Evolutionary conservation across 2,888 invertebrate species (phyloP), one percentile per base, ranked within the genome.

Genomic region (Thecophora atra): DNA sequence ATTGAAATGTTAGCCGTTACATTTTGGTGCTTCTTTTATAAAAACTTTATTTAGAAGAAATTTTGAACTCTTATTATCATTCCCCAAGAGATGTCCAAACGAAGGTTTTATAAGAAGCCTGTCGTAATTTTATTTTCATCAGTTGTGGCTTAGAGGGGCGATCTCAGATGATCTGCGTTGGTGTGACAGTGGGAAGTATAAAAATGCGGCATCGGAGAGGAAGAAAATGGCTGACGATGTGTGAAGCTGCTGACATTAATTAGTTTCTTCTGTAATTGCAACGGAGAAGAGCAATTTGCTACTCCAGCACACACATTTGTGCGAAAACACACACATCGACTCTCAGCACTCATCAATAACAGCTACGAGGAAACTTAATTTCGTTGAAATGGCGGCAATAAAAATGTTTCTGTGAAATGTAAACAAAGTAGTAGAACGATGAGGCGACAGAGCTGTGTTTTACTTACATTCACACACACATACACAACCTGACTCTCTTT

Each of bases 311-410:
- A 60, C 60, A 7, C 28, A 60, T 13, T 51, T n/a, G n/a, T 51
- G 6, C 17, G 51, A 6, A n/a, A 51, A 28, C 51, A 51, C 51
- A 15, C 51, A 51, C 24, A 15, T 1, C 21, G 37, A 37, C 37
- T 37, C 37, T 37, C 7, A 11, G 37, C 63, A 44, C 67, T 56
- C 67, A 56, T 67, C 56, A 37, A 56, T 56, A 56, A 56, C 54
- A 54, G 56, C 67, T 30, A 21, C 17, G 56, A 56, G 67, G 24
- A 42, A 56, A 67, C 56, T 67, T 51, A n/a, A 30, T 30, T 66
- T 67, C 54, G 67, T 21, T 54, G 37, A 67, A 67, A 67, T 54
- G 1, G 42, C 21, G 24, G 67, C 67, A 54, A 67, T 56, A 56
- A 67, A 67, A 67, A 56, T 56, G 67, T 54, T 67, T 56, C 19